Conservation (phyloP, 2,113 vertebrate species). For the Paralichthys olivaceus region DNA sequence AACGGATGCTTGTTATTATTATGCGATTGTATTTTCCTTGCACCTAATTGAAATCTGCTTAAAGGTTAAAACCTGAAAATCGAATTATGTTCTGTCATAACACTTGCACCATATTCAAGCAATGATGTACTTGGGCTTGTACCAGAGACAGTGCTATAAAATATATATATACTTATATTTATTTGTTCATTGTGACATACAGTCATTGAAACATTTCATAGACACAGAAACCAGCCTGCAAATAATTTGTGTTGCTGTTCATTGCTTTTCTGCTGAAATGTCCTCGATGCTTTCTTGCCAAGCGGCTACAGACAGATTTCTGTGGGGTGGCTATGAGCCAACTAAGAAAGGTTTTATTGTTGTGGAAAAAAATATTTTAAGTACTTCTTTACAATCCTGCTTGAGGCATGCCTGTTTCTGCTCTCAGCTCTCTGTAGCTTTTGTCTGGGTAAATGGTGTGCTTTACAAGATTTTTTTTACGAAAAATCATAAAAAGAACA, state of each 20-base stretch:
- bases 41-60: neutral
- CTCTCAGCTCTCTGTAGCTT: conserved; percentile 64
- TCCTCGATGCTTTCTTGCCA: conserved; percentile 42
- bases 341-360: conserved; percentile 71
- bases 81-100: conserved; percentile 21
- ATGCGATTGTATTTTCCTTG: neutral
- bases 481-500: conserved; percentile 55
- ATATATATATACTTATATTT: conserved; percentile 49
- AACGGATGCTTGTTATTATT: neutral
- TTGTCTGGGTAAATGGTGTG: conserved; percentile 57
- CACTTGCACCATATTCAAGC: conserved; percentile 16
- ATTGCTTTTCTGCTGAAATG: conserved; percentile 65
- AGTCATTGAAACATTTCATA: conserved; percentile 58
- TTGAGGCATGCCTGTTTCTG: conserved; percentile 64
- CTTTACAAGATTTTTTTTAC: conserved; percentile 53
- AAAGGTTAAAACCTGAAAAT: conserved; percentile 23
- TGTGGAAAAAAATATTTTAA: conserved; percentile 73
- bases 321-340: conserved; percentile 57
- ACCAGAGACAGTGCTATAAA: conserved; percentile 44
- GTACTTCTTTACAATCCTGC: conserved; percentile 69
- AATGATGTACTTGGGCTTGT: conserved; percentile 13
- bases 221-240: conserved; percentile 50
- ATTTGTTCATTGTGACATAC: conserved; percentile 54
- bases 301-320: conserved; percentile 55
- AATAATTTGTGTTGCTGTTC: conserved; percentile 60